phyloP scores from a whole-genome alignment of 2,888 invertebrate species.

The Hydriomena furcata region DNA sequence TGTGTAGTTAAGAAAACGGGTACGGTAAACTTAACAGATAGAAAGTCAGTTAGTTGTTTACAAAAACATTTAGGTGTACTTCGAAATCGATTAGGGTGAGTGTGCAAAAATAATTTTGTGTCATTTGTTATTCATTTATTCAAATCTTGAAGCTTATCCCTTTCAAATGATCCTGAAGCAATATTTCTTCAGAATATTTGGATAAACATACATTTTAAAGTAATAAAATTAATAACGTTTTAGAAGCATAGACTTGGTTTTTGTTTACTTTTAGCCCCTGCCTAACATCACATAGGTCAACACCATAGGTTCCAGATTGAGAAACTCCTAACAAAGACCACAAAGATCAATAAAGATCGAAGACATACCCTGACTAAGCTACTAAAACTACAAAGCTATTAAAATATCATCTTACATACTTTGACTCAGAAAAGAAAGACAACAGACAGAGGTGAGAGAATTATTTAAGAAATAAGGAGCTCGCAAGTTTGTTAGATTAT shows the following conservation, averaged over 20 bases:
- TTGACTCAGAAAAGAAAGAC: background rate
- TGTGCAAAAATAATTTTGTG: too few species aligned
- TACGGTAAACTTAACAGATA: slow-evolving; percentile 11
- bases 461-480: slow-evolving; percentile 5
- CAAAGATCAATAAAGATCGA: slow-evolving; percentile 44
- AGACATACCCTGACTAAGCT: slow-evolving; percentile 50
- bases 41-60: slow-evolving; percentile 10
- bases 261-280: slow-evolving; percentile 8
- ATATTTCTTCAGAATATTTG: too few species aligned
- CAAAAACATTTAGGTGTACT: slow-evolving; percentile 2
- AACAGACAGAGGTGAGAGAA: slow-evolving; percentile 7
- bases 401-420: slow-evolving; percentile 26
- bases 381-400: slow-evolving; percentile 35
- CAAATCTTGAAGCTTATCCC: too few species aligned
- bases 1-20: slow-evolving; percentile 29
- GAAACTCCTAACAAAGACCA: slow-evolving; percentile 54
- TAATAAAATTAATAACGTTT: too few species aligned
- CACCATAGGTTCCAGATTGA: slow-evolving; percentile 55
- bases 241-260: background rate
- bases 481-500: background rate
- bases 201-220: too few species aligned
- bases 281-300: slow-evolving; percentile 40
- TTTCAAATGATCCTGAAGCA: too few species aligned
- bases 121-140: too few species aligned
- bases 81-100: background rate